Evolutionary conservation across 2,797 vertebrate genomes (phyloP), one percentile per base, ranked within the genome.

Genomic region (Bucorvus abyssinicus): DNA sequence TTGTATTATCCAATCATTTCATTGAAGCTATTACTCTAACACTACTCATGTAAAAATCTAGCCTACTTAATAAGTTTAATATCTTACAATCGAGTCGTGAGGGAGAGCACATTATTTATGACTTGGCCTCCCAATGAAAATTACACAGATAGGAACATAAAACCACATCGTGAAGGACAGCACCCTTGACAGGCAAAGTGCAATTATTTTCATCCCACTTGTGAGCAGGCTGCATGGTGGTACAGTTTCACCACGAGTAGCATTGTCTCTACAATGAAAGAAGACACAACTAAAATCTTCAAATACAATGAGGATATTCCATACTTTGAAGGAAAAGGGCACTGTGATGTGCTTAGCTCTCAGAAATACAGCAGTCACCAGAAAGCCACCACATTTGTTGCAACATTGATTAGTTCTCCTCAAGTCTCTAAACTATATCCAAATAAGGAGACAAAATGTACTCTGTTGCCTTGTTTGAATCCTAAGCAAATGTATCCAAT

Each of bases 21-120:
- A 96, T 94, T 92, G 89, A 95, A 96, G 60, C 67, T 1, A 87
- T 87, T 95, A 87, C 47, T 92, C 50, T 87, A 85, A 80, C 38
- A n/a, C 36, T 65, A 93, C 64, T 91, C 13, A 53, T 61, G 45
- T 69, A 89, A 94, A 95, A 94, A 85, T 70, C 92, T 82, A 67
- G 81, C 86, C 73, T 92, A 70, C 69, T 87, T 67, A 78, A 4
- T 87, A 84, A 76, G 40, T 76, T 84, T 77, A 57, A 32, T 73
- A 84, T 76, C 67, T 90, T 84, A 82, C 9, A 93, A 76, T 16
- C 53, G 20, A 84, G 68, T 60, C 45, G 40, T 50, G 79, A 94
- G 87, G 49, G 34, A 87, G 19, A 75, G 24, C 30, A 75, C 1
- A 3, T 74, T 87, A 87, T 84, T 81, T 73, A 93, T 79, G 60